Base-by-base conservation (phyloP, 1,140 invertebrate genomes). In the Coenobita brevimanus region DNA sequence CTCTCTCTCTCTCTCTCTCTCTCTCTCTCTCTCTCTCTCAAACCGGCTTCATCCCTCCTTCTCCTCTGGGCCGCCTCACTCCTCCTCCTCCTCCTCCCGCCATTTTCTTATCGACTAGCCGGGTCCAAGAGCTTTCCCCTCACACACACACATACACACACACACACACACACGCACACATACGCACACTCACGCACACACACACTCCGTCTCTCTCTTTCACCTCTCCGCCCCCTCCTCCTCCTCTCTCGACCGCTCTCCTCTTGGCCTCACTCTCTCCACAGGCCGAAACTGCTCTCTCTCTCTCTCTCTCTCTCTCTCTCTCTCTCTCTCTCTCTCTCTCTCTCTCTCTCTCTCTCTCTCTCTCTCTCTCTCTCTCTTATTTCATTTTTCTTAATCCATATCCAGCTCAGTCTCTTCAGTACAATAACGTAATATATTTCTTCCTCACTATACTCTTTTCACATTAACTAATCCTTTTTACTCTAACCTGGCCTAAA, bases 281-380 rank as follows among this genome's bases (percentile, higher is more conserved):
- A 1, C 50, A 10, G 13, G 8, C 30, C 24, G 17, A 3, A 15
- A 30, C 33, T 30, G 24, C 78, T 36, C 43, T 36, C 30, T 6
- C 67, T 71, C 81, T 17, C 64, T 30, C 64, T 50, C 41, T 33
- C 38, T 15, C 43, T 1, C 21, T 24, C 2, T 10, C 76, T 27
- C 57, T 57, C 67, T 36, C 41, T 54, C 64, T 46, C 80, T 67
- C 80, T 69, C 81, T 71, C 64, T 71, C 81, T 82, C 81, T 50
- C 64, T 57, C 81, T 62, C 71, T 43, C 71, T 73, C 71, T 67
- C 36, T 67, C 54, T 78, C 73, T 64, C 50, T 78, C 82, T 27
- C 17, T 81, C 60, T 62, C 33, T 60, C 57, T 38, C n/a, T n/a
- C n/a, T n/a, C n/a, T n/a, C n/a, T n/a, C n/a, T n/a, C n/a, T n/a